phyloP scores from a whole-genome alignment of 1,140 invertebrate species.

The Cyrtorhinus lividipennis region DNA sequence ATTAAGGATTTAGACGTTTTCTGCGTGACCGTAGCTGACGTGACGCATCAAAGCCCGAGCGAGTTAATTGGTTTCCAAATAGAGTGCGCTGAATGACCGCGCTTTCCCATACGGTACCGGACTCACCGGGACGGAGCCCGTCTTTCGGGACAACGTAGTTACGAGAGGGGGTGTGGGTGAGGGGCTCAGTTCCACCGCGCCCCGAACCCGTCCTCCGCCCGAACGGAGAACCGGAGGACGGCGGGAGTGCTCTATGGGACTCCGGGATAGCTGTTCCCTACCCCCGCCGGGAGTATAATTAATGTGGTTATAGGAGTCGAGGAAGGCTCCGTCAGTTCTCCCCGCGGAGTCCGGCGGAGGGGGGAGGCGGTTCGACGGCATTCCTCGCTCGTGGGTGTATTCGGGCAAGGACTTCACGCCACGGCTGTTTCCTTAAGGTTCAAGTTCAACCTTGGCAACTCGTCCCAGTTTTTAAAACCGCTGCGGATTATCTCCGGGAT shows the following conservation, averaged over 20 bases:
- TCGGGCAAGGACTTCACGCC: conserved; percentile 9
- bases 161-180: neutral
- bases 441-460: conserved; percentile 6
- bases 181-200: neutral
- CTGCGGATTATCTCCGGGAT: neutral
- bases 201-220: neutral
- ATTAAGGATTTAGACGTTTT: neutral
- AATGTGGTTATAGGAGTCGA: conserved; percentile 2
- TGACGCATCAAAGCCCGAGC: neutral
- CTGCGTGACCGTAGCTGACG: neutral
- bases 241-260: neutral
- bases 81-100: neutral
- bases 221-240: neutral
- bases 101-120: neutral
- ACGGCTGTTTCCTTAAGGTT: neutral
- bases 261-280: neutral
- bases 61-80: neutral
- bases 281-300: neutral
- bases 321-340: neutral
- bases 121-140: neutral
- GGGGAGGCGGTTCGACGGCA: neutral
- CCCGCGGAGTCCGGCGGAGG: neutral
- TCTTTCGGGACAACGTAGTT: too few species aligned
- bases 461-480: neutral
- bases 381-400: conserved; percentile 6